phyloP scores from a whole-genome alignment of 1,140 invertebrate genomes.

The Adoxophyes honmai region DNA sequence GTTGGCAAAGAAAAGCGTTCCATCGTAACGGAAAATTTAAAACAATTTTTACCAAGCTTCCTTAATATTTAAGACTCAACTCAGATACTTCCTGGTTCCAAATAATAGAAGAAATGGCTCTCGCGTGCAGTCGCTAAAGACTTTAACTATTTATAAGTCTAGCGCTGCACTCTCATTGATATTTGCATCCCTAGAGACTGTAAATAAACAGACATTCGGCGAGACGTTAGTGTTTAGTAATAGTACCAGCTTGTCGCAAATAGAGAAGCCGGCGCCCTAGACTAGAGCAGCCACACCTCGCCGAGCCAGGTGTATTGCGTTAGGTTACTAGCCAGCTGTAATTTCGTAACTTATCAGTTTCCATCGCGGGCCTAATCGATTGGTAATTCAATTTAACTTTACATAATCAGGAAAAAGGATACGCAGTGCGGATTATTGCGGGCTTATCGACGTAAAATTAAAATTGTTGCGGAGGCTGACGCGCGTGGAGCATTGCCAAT shows the following conservation, averaged over 20 bases:
- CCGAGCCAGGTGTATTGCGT: background rate
- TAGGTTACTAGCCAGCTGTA: background rate
- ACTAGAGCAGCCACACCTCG: background rate
- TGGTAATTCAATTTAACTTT: background rate
- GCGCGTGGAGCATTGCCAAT: conserved; percentile 5
- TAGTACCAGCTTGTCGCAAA: conserved; percentile 2
- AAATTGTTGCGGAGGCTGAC: conserved; percentile 4
- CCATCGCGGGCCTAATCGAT: background rate
- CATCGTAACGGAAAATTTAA: no score
- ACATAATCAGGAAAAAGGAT: background rate
- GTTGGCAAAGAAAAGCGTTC: background rate
- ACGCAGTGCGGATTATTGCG: no score
- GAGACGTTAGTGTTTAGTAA: conserved; percentile 1
- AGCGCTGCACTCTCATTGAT: conserved; percentile 2
- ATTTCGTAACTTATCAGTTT: conserved; percentile 5
- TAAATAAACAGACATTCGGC: conserved; percentile 7
- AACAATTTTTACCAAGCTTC: no score
- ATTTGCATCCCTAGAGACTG: background rate
- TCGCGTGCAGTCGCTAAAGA: no score
- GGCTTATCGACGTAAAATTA: no score
- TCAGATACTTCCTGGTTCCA: no score
- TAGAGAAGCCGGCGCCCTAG: background rate
- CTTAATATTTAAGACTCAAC: no score
- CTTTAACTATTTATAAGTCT: background rate
- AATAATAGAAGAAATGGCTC: no score